Evolutionary conservation across 2,888 invertebrate species (phyloP).

Genomic region (Noctua janthe): DNA sequence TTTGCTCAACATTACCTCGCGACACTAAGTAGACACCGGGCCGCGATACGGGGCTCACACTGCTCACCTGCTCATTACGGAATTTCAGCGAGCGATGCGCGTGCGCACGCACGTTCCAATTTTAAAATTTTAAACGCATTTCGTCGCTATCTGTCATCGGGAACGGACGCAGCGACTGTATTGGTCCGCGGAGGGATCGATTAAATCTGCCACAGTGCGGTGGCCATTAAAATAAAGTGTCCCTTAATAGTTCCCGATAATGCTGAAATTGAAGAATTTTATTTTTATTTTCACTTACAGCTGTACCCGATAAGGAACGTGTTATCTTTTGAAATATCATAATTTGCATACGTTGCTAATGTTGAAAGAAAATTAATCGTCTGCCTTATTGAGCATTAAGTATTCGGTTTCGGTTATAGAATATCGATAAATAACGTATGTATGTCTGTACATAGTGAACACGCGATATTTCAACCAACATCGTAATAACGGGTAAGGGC

Average conservation of each 20-base stretch:
- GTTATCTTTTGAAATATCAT: constrained; percentile 69
- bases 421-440: constrained; percentile 62
- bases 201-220: constrained; percentile 84
- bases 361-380: constrained; percentile 67
- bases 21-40: constrained; percentile 83
- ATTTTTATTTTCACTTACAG: constrained; percentile 71
- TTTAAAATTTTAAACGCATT: constrained; percentile 85
- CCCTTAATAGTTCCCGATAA: constrained; percentile 82
- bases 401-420: constrained; percentile 66
- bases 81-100: constrained; percentile 76
- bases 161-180: constrained; percentile 78
- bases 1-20: constrained; percentile 72
- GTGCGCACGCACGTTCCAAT: constrained; percentile 79
- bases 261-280: constrained; percentile 74
- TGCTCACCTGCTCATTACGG: constrained; percentile 86
- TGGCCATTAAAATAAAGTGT: constrained; percentile 85
- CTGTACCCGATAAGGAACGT: constrained; percentile 69
- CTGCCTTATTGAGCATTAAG: constrained; percentile 63
- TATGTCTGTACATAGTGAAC: constrained; percentile 47
- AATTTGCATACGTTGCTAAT: constrained; percentile 69
- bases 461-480: constrained; percentile 65
- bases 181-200: constrained; percentile 75
- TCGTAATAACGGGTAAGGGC: constrained; percentile 61
- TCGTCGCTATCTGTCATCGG: constrained; percentile 87
- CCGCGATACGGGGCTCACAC: constrained; percentile 73